Evolutionary conservation across 2,888 invertebrate species (phyloP), one percentile per base, ranked within the genome.

Genomic region (Lycaena phlaeas): DNA sequence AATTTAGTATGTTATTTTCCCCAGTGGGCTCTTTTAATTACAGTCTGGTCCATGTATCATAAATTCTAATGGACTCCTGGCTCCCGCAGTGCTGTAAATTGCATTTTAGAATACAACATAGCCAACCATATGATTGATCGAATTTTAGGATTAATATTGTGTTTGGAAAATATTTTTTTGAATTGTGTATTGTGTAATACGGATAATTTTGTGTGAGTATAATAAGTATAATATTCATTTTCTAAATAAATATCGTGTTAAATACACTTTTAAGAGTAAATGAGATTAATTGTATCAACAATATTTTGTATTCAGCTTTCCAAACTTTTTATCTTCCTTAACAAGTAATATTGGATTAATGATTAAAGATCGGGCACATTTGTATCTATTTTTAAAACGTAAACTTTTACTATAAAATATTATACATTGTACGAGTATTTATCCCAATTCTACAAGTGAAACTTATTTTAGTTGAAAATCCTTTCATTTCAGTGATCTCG

Each of bases 11-110:
- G 61, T 66, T 69, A 68, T 69, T 60, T 67, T 65, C 66, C 74
- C 69, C 68, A 54, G 71, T 59, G 73, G 73, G 62, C 70, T 70
- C 73, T 75, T 74, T 75, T 78, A 78, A 79, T 79, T 78, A 77
- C 75, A 58, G 63, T 59, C 60, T 61, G 64, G 63, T 63, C 67
- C 65, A 72, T 71, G 73, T 73, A 68, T 77, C 78, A 78, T 78
- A 78, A 78, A 79, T 77, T 77, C 71, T 77, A 79, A 78, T 77
- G 75, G 70, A 74, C 64, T 65, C 44, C n/a, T 57, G 49, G 50
- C 51, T 52, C 55, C 56, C 59, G 48, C 49, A 48, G 57, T 52
- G 52, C 52, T 55, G 58, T 61, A 71, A 69, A 73, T 72, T 72
- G 70, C 72, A 70, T 70, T 73, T 67, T 68, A 68, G 66, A 69